Conservation (phyloP, 2,797 vertebrate species). For the Xyrichtys novacula region DNA sequence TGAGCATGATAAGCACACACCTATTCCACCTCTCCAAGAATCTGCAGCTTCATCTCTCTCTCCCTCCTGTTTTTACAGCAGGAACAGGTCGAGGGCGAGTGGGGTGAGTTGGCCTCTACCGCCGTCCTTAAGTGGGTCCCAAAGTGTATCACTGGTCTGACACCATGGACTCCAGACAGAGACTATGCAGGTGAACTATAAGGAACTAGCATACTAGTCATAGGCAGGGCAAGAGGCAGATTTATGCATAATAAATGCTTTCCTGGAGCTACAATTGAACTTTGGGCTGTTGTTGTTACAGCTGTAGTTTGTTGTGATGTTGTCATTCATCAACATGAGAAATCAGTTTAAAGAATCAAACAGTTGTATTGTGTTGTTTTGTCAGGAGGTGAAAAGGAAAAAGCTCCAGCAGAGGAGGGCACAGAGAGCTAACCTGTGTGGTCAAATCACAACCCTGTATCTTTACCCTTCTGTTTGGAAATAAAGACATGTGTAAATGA, state of each 20-base stretch:
- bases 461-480: background rate
- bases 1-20: background rate
- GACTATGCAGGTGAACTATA: conserved; percentile 45
- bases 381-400: conserved; percentile 29
- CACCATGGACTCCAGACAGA: conserved; percentile 22
- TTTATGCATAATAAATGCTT: background rate
- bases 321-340: no score
- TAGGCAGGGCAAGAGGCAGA: background rate
- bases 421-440: background rate
- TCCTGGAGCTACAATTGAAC: background rate
- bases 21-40: background rate
- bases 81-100: conserved; percentile 61
- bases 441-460: background rate
- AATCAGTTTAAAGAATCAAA: no score
- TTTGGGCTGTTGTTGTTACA: background rate
- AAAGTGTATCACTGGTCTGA: conserved; percentile 51
- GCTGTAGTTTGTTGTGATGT: no score
- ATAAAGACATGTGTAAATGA: conserved; percentile 3
- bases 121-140: conserved; percentile 76
- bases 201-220: background rate
- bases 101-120: conserved; percentile 44
- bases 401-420: conserved; percentile 1
- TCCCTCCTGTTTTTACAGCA: conserved; percentile 18
- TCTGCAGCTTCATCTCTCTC: background rate
- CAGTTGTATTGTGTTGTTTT: conserved; percentile 15